These are phyloP conservation scores for Noctua fimbriata DNA, from an alignment of 2,888 invertebrate genomes.

Conservation along the genomic window DNA sequence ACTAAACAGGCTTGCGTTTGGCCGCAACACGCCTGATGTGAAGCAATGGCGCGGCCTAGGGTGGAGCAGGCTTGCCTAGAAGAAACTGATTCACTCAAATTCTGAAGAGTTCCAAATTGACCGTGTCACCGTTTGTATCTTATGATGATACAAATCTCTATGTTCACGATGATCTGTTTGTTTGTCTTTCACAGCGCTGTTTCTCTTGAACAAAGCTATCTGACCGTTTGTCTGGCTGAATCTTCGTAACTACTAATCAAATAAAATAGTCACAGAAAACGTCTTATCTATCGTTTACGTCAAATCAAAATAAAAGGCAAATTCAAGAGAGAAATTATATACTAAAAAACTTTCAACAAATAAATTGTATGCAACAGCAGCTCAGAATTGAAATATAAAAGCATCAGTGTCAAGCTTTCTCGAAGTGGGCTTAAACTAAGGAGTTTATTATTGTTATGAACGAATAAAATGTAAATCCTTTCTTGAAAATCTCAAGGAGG, in stretches of 20 bases:
- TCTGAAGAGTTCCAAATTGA: no score
- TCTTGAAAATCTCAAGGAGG: slow-evolving; percentile 25
- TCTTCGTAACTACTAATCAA: neutral
- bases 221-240: neutral
- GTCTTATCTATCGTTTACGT: neutral
- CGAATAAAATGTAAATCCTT: slow-evolving; percentile 17
- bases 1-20: no score
- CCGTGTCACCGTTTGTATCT: no score
- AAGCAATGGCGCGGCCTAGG: no score
- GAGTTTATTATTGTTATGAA: neutral
- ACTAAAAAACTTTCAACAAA: neutral
- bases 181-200: neutral
- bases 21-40: no score
- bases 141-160: no score
- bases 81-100: no score
- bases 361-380: neutral
- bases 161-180: neutral
- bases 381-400: neutral
- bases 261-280: no score
- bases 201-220: neutral
- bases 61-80: no score
- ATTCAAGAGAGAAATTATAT: neutral
- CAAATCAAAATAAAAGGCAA: neutral
- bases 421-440: neutral
- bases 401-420: neutral